Evolutionary conservation across 2,888 invertebrate genomes (phyloP).

Genomic region (Troglohyphantes excavatus): DNA sequence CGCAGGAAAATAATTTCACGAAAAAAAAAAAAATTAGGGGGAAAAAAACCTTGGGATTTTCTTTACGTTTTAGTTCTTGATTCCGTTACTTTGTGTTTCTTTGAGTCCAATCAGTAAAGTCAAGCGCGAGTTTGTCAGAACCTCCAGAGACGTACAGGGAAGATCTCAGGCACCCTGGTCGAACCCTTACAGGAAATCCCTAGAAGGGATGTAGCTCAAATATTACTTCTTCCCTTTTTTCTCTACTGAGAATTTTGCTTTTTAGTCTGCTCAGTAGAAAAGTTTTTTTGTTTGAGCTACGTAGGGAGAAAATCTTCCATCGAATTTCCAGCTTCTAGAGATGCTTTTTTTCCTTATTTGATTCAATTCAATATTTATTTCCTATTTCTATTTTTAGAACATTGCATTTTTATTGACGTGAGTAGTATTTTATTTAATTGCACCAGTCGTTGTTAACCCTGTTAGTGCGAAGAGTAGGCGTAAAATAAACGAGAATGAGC

Average conservation of each 20-base stretch:
- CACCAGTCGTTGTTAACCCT: background rate
- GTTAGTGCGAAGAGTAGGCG: background rate
- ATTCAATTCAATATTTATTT: background rate
- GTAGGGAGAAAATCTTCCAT: constrained; percentile 32
- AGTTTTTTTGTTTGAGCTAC: constrained; percentile 72
- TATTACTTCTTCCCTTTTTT: constrained; percentile 59
- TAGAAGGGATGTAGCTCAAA: constrained; percentile 63
- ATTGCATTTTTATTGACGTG: background rate
- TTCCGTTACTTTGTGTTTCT: constrained; percentile 65
- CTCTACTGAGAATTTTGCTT: constrained; percentile 25
- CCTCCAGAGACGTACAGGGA: constrained; percentile 27
- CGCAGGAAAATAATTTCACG: constrained; percentile 53
- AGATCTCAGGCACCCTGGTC: constrained; percentile 14
- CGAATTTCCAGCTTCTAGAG: constrained; percentile 46
- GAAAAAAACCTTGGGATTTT: constrained; percentile 22
- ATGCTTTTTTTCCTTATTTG: background rate
- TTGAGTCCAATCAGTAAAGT: constrained; percentile 67
- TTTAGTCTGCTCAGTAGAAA: constrained; percentile 19
- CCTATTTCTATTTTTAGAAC: background rate
- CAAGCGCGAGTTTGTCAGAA: constrained; percentile 58
- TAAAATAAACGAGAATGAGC: too few relatives aligned
- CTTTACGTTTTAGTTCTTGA: constrained; percentile 40
- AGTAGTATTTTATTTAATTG: too few relatives aligned
- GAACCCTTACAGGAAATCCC: constrained; percentile 30
- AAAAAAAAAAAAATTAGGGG: background rate